Base-by-base conservation (phyloP, 1,140 invertebrate genomes). In the Drosophila nigromelanica region DNA sequence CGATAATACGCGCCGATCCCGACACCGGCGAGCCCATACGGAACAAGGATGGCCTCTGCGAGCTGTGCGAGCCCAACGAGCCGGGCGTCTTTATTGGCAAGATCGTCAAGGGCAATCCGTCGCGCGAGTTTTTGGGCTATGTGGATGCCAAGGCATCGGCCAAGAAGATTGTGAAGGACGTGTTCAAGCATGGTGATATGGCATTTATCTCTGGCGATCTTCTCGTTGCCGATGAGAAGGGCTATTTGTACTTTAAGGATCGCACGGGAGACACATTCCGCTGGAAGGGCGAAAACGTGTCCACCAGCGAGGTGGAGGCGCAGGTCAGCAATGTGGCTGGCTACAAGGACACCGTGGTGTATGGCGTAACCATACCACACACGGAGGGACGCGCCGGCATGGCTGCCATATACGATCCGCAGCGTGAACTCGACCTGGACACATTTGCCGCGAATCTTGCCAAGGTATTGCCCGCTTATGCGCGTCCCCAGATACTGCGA, bases 211-310 rank as follows among this genome's bases (percentile, higher is more conserved):
- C 98, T 45, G 97, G 97, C 96, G 98, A 99, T 92, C 95, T 99
- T 74, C 92, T 99, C 24, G 94, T 96, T 14, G 96, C 97, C 78
- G 98, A 99, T 91, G 96, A 98, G 78, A 94, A 97, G 47, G 98
- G 98, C 5, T 98, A 99, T 93, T 93, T 99, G 62, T 99, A 95
- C 92, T 99, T 99, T 93, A 97, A 96, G 87, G 98, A 99, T 91
- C 94, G 98, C 86, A 99, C 98, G 0, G 98, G 98, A 1, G 98
- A 99, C 91, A 99, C 98, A 10, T 99, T 98, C 93, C 94, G 98
- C 54, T 97, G 96, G 96, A 97, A 98, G 92, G 98, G 99, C 15
- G 99, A 99, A 93, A 99, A 99, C 92, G 98, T 99, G 7, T 98
- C 97, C 4, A 99, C 99, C 1, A 96, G 96, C 6, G 99, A 99